Conservation (phyloP, 2,888 invertebrate genomes). For the Baccha elongata region DNA sequence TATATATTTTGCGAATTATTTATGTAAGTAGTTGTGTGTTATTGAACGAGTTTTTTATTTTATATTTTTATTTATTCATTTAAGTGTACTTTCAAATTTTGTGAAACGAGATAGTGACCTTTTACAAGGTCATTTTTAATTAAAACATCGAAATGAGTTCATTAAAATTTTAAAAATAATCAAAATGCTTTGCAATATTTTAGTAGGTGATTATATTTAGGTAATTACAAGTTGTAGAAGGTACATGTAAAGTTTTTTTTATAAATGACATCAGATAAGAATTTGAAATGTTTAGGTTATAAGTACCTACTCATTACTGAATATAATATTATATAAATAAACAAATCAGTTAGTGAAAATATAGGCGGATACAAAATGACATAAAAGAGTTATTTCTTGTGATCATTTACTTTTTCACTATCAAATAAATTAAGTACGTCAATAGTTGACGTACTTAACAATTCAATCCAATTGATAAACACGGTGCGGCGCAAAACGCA, state of each 20-base stretch:
- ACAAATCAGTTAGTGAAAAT: no score
- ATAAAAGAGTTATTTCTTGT: no score
- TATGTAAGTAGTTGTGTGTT: neutral
- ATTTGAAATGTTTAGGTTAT: neutral
- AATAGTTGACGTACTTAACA: no score
- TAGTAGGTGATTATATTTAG: neutral
- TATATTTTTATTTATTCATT: neutral
- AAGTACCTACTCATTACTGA: no score
- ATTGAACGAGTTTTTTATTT: constrained; percentile 43
- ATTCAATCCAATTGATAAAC: no score
- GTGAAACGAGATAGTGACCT: constrained; percentile 56
- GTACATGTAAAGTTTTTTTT: neutral
- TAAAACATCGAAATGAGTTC: neutral
- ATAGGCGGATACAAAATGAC: no score
- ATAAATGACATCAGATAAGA: neutral
- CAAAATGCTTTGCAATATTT: neutral
- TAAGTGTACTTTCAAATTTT: constrained; percentile 58
- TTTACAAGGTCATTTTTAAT: constrained; percentile 50
- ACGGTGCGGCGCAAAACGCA: no score
- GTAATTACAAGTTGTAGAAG: neutral
- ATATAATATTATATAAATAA: no score
- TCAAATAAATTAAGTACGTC: no score
- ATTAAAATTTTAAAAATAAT: neutral
- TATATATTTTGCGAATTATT: neutral
- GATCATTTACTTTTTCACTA: no score